A percentile compares a stretch with the other conserved stretches of the same genome.
These are phyloP conservation scores for Leucoptera coffeella DNA, from an alignment of 2,888 invertebrate genomes.

Conservation along the genomic window DNA sequence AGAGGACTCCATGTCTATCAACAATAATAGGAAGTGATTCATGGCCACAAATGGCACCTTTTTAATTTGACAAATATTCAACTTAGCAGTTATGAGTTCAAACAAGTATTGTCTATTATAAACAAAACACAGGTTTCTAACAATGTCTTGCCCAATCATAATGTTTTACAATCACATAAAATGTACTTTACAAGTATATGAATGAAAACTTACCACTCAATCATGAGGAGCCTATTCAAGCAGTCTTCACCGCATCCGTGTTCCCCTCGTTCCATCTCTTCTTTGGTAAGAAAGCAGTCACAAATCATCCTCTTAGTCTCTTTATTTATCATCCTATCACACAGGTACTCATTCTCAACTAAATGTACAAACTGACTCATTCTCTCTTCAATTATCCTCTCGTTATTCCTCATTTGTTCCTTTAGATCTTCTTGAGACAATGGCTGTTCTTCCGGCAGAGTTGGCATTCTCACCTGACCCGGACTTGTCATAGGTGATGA, in stretches of 20 bases:
- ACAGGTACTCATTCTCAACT: conserved; percentile 80
- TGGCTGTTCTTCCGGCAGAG: conserved; percentile 16
- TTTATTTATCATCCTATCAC: conserved; percentile 79
- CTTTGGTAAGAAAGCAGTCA: conserved; percentile 87
- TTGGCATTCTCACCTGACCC: conserved; percentile 19
- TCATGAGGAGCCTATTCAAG: conserved; percentile 93
- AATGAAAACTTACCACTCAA: conserved; percentile 74
- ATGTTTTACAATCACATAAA: no score
- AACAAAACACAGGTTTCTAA: no score
- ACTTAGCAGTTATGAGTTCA: no score
- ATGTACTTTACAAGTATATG: no score
- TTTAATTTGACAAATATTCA: no score
- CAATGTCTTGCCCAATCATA: no score
- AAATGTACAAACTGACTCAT: conserved; percentile 75
- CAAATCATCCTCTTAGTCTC: conserved; percentile 92
- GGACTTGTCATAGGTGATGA: conserved; percentile 34
- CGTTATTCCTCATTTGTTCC: conserved; percentile 22
- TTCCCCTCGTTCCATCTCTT: conserved; percentile 79
- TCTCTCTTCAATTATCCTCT: conserved; percentile 42
- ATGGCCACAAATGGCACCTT: no score
- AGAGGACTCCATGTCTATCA: no score
- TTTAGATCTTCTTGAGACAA: conserved; percentile 13
- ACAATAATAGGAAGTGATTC: no score
- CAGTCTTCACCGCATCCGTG: conserved; percentile 93
- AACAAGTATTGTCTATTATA: no score